phyloP scores from a whole-genome alignment of 2,113 vertebrate species.

The Myxocyprinus asiaticus region DNA sequence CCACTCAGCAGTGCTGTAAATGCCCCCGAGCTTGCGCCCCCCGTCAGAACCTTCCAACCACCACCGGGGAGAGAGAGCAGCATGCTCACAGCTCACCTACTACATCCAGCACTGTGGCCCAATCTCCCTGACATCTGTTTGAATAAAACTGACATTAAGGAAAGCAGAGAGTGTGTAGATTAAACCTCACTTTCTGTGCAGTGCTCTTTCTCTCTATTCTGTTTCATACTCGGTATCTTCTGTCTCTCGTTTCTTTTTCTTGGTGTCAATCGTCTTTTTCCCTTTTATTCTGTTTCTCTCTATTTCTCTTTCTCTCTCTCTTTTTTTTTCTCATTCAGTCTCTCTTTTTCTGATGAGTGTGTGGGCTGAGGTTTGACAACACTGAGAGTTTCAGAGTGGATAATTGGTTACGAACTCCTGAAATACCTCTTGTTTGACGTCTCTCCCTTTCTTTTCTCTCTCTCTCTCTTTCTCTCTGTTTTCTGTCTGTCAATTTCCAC shows the following conservation, averaged over 20 bases:
- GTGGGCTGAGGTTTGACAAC: slow-evolving; percentile 51
- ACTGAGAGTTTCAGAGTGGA: slow-evolving; percentile 56
- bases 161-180: slow-evolving; percentile 21
- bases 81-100: slow-evolving; percentile 8
- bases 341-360: slow-evolving; percentile 39
- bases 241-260: slow-evolving; percentile 4
- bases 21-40: slow-evolving; percentile 2
- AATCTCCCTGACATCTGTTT: slow-evolving; percentile 35
- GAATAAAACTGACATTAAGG: slow-evolving; percentile 40
- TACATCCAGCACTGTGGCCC: background rate
- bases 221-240: slow-evolving; percentile 8
- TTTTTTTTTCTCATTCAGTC: too few relatives aligned
- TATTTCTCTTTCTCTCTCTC: slow-evolving; percentile 12
- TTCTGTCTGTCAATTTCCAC: slow-evolving; percentile 48
- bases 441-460: slow-evolving; percentile 59
- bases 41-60: slow-evolving; percentile 42
- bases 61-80: background rate
- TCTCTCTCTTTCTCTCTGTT: slow-evolving; percentile 47
- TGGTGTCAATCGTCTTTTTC: slow-evolving; percentile 22
- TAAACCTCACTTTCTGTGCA: slow-evolving; percentile 31
- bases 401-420: slow-evolving; percentile 60
- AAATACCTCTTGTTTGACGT: slow-evolving; percentile 66
- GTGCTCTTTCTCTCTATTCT: slow-evolving; percentile 25
- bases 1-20: slow-evolving; percentile 5
- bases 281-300: slow-evolving; percentile 30